Percentiles rank a stretch among this genome's conserved stretches.
Evolutionary conservation across 2,797 vertebrate genomes (phyloP).

Genomic region (Halcyon leucocephala): DNA sequence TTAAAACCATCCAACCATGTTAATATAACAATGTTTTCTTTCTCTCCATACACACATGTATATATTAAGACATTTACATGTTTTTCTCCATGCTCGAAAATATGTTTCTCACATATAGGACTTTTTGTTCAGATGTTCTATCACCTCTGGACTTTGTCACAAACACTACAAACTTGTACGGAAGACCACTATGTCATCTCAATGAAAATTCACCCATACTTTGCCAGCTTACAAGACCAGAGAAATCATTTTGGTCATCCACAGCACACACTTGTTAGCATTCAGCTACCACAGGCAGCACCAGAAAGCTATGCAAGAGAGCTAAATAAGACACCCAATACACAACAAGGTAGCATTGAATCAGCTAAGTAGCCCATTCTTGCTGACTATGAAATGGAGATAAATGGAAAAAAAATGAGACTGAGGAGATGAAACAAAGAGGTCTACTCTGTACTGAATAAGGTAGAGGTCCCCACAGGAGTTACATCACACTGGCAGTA

Average conservation of each 20-base stretch:
- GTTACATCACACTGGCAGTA: not conserved
- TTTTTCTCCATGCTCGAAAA: not conserved
- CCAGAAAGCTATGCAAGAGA: not conserved
- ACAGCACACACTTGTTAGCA: not conserved
- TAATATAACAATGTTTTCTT: not conserved
- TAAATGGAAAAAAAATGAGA: not conserved
- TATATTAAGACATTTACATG: not conserved
- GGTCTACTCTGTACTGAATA: not conserved
- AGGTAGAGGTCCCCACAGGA: not conserved
- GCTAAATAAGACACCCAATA: not conserved
- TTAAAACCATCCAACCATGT: not conserved
- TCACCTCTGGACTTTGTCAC: not conserved
- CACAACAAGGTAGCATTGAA: not conserved
- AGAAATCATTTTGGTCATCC: not conserved
- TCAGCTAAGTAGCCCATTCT: not conserved
- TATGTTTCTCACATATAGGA: not conserved
- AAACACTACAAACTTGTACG: not conserved
- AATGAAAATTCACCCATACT: not conserved
- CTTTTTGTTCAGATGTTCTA: not conserved
- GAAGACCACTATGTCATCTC: not conserved
- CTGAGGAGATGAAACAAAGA: not conserved
- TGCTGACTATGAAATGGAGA: not conserved
- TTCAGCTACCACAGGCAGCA: not conserved
- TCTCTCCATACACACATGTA: rapidly evolving
- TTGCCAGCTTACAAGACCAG: not conserved